A percentile compares a stretch with the other conserved stretches of the same genome.
phyloP scores from a whole-genome alignment of 2,113 vertebrate species.

The Cacatua alba region DNA sequence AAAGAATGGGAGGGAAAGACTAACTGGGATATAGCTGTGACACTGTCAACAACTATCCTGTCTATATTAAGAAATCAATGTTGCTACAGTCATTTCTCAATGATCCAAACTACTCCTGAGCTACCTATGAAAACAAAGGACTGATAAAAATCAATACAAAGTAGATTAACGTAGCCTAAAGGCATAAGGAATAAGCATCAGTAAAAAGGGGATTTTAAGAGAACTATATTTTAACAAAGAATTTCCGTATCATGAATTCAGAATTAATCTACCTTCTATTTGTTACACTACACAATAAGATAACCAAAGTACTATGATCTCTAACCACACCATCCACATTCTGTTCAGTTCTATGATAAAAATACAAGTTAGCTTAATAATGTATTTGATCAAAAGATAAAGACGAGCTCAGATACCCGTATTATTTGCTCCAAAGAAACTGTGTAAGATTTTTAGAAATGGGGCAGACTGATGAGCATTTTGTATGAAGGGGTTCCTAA shows the following conservation, averaged over 20 bases:
- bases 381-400: neutral
- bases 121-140: neutral
- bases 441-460: neutral
- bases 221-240: neutral
- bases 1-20: neutral
- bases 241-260: neutral
- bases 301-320: fast-evolving
- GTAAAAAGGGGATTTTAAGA: neutral
- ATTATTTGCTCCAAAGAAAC: neutral
- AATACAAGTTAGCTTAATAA: neutral
- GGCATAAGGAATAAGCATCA: neutral
- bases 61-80: neutral
- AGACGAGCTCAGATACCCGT: neutral
- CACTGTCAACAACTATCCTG: neutral
- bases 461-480: neutral
- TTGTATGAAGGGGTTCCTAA: neutral
- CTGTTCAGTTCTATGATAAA: neutral
- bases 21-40: neutral
- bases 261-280: neutral
- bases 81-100: neutral
- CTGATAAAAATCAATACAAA: neutral
- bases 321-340: neutral
- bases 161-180: neutral
- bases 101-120: neutral
- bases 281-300: neutral